These are phyloP conservation scores for Cryptoleucopteryx plumbea DNA, from an alignment of 2,113 vertebrate species.

Conservation along the genomic window DNA sequence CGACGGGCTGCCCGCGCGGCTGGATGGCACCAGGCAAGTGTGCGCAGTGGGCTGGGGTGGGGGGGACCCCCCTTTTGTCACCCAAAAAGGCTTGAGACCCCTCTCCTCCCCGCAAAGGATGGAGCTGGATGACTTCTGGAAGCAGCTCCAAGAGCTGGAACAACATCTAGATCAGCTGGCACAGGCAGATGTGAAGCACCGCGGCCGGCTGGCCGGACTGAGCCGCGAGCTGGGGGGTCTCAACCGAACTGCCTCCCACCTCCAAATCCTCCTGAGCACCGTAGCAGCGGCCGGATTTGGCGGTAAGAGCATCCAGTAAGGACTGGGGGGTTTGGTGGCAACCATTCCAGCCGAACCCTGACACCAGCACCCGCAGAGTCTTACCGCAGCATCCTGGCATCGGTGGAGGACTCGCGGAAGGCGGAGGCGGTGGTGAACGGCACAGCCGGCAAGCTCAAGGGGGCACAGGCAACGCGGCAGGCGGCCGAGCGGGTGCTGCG, in stretches of 20 bases:
- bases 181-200: background rate
- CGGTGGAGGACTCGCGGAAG: conserved; percentile 58
- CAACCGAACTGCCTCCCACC: conserved; percentile 67
- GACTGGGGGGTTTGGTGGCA: background rate
- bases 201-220: background rate
- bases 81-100: background rate
- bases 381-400: conserved; percentile 71
- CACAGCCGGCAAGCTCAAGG: conserved; percentile 55
- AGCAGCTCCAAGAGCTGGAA: conserved; percentile 7
- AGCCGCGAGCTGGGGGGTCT: conserved; percentile 57
- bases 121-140: conserved; percentile 23
- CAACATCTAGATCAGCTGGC: conserved; percentile 30
- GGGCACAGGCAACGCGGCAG: conserved; percentile 20
- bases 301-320: conserved; percentile 50
- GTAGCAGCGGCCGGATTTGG: conserved; percentile 59
- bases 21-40: conserved; percentile 33
- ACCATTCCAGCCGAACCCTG: background rate
- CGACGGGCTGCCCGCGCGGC: background rate
- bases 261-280: conserved; percentile 58
- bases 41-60: background rate
- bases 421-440: conserved; percentile 21
- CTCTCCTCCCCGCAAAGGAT: background rate
- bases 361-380: conserved; percentile 67
- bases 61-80: background rate
- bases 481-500: conserved; percentile 52